Conservation (phyloP, 2,113 vertebrate species). For the Andinoacara biseriatus region DNA sequence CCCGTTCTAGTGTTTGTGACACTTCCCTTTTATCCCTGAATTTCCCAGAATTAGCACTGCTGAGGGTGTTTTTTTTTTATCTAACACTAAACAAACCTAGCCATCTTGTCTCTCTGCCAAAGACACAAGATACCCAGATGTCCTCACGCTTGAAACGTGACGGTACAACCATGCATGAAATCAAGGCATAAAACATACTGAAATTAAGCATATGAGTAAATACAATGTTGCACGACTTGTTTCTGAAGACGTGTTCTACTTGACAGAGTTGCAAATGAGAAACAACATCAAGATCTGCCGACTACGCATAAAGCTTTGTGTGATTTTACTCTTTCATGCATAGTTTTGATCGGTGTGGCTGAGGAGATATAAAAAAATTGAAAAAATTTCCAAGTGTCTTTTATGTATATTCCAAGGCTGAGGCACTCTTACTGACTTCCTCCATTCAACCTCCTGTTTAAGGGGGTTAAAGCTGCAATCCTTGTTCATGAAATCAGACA, state of each 20-base stretch:
- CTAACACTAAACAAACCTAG: background rate
- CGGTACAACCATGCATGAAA: background rate
- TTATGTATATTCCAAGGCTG: background rate
- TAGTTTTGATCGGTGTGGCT: background rate
- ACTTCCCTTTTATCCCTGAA: background rate
- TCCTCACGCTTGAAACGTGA: background rate
- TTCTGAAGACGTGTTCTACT: background rate
- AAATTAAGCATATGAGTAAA: background rate
- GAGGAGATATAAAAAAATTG: background rate
- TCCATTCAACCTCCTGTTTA: background rate
- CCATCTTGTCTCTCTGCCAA: background rate
- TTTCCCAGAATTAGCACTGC: background rate
- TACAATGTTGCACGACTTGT: background rate
- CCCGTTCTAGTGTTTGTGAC: background rate
- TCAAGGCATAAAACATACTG: background rate
- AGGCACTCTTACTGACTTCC: background rate
- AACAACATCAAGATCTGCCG: background rate
- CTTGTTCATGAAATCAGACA: background rate
- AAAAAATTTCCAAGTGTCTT: background rate
- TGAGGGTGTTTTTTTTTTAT: background rate
- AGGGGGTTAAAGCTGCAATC: background rate
- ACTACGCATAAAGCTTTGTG: background rate
- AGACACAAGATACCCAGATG: background rate
- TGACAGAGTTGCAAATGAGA: background rate
- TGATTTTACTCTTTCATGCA: background rate